Percentiles rank a stretch among this genome's conserved stretches.
These are phyloP conservation scores for Podarcis muralis DNA, from an alignment of 2,113 vertebrate genomes.

Conservation along the genomic window DNA sequence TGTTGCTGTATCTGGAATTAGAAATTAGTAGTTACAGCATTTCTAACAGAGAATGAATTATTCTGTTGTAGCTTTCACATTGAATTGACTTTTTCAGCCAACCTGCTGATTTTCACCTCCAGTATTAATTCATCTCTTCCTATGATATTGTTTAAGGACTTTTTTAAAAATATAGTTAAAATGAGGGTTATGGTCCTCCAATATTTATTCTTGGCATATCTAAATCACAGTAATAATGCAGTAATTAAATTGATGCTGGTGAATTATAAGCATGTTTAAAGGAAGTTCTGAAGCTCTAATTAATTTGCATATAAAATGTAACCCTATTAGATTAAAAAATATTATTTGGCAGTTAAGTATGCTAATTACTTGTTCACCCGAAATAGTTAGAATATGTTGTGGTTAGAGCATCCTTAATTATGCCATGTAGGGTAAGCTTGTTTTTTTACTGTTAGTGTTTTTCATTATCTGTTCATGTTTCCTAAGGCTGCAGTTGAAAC, in stretches of 20 bases:
- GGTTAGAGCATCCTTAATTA: too few relatives aligned
- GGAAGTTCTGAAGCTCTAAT: conserved; percentile 51
- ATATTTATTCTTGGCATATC: neutral
- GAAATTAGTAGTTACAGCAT: conserved; percentile 73
- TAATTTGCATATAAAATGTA: conserved; percentile 24
- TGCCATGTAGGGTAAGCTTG: too few relatives aligned
- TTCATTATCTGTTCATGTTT: too few relatives aligned
- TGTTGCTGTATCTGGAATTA: conserved; percentile 78
- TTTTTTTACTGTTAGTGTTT: too few relatives aligned
- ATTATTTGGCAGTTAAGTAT: too few relatives aligned
- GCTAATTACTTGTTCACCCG: too few relatives aligned
- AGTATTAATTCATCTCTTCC: conserved; percentile 69
- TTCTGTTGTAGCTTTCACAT: conserved; percentile 73
- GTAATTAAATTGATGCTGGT: neutral
- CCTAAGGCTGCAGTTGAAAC: too few relatives aligned
- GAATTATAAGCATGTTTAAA: conserved; percentile 56
- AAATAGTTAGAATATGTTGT: too few relatives aligned
- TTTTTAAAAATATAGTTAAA: conserved; percentile 27
- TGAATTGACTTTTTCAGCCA: conserved; percentile 71
- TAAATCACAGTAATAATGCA: neutral
- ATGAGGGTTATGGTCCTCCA: conserved; percentile 37
- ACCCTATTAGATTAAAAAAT: conserved; percentile 47
- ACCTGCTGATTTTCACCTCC: conserved; percentile 69
- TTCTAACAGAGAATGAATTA: conserved; percentile 64
- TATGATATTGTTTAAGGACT: conserved; percentile 62